Conservation (phyloP, 2,797 vertebrate genomes). For the Erethizon dorsatum region DNA sequence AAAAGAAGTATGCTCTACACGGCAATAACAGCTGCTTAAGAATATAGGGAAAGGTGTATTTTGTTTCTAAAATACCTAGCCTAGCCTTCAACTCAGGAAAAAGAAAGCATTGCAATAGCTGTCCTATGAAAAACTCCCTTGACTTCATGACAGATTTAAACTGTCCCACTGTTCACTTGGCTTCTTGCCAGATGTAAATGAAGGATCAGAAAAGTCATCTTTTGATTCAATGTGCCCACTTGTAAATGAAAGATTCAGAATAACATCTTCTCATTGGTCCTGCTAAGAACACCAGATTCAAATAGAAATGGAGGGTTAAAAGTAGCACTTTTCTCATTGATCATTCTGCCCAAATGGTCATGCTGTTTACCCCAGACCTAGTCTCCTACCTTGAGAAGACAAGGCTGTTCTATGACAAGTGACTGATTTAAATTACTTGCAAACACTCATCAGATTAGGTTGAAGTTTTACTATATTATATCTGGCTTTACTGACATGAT, state of each 20-base stretch:
- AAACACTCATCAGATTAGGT: neutral
- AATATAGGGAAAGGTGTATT: neutral
- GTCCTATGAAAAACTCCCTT: neutral
- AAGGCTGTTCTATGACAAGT: neutral
- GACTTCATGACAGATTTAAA: neutral
- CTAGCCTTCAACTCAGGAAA: neutral
- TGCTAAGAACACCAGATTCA: neutral
- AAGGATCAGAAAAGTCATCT: neutral
- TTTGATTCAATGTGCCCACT: neutral
- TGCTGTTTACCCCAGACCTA: neutral
- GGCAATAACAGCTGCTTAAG: neutral
- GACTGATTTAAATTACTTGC: neutral
- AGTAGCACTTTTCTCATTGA: neutral
- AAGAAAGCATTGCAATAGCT: neutral
- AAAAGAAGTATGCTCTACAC: neutral
- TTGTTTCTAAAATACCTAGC: neutral
- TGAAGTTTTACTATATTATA: neutral
- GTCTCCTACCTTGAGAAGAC: neutral
- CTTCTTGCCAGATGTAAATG: neutral
- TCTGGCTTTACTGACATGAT: no score
- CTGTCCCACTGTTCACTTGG: neutral
- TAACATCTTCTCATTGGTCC: neutral
- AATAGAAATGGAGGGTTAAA: neutral
- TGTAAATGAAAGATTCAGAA: neutral
- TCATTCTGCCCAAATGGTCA: neutral